phyloP scores from a whole-genome alignment of 2,888 invertebrate genomes.

The Andrena minutula region DNA sequence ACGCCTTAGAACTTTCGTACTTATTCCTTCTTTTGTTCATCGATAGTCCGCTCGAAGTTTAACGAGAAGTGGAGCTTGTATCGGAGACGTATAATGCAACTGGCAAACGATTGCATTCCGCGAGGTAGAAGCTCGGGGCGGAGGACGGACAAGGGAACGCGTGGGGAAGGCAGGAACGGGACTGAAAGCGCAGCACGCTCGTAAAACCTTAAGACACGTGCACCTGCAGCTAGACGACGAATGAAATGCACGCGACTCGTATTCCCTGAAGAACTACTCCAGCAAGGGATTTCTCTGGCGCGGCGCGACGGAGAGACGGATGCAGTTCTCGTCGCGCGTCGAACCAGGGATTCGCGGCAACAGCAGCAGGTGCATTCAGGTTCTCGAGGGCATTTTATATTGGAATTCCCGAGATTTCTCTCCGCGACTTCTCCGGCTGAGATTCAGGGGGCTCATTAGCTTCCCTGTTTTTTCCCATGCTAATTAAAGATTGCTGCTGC shows the following conservation, averaged over 20 bases:
- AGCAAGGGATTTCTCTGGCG: slow-evolving; percentile 47
- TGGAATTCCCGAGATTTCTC: slow-evolving; percentile 73
- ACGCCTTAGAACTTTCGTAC: background rate
- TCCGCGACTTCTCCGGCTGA: slow-evolving; percentile 51
- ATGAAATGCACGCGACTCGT: slow-evolving; percentile 39
- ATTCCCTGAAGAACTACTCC: slow-evolving; percentile 46
- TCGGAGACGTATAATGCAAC: background rate
- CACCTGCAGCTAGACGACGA: slow-evolving; percentile 42
- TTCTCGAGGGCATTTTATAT: slow-evolving; percentile 64
- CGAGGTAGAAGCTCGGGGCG: background rate
- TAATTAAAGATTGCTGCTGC: slow-evolving; percentile 28
- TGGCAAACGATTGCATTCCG: slow-evolving; percentile 20
- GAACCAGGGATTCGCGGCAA: slow-evolving; percentile 41
- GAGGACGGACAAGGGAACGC: background rate
- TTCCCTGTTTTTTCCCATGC: background rate
- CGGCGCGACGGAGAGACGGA: slow-evolving; percentile 44
- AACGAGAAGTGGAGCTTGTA: background rate
- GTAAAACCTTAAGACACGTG: slow-evolving; percentile 25
- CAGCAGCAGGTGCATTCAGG: slow-evolving; percentile 61
- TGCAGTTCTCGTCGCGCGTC: slow-evolving; percentile 46
- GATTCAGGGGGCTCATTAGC: slow-evolving; percentile 41
- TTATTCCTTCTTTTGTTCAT: background rate
- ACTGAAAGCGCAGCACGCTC: background rate
- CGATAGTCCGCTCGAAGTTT: background rate
- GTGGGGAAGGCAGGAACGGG: background rate